Evolutionary conservation across 2,888 invertebrate genomes (phyloP), one percentile per base, ranked within the genome.

Genomic region (Sicus ferrugineus): DNA sequence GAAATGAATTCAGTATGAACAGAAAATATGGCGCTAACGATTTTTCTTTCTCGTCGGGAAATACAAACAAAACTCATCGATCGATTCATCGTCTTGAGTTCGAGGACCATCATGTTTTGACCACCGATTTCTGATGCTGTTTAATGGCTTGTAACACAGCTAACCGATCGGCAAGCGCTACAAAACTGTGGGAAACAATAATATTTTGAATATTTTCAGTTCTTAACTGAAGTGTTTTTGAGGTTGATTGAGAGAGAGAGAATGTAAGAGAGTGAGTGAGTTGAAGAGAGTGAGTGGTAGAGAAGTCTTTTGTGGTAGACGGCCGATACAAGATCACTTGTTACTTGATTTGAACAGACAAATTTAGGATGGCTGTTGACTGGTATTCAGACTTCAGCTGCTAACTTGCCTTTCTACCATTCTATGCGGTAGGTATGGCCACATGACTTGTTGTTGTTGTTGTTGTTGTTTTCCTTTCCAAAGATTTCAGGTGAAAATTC

Each of bases 141-240:
- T 54, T 26, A n/a, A 28, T 56, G 6, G n/a, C 19, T 31, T 7
- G 38, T n/a, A 54, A 56, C 14, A 30, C 54, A 54, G 38, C 65
- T 66, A 56, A 54, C 56, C 19, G 65, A 66, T 26, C 26, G 34
- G n/a, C 21, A 54, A 42, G 48, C 63, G 19, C 23, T 26, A 31
- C n/a, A 54, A 42, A 11, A 66, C 54, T 66, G 65, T 66, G 65
- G 65, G 65, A 66, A 66, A 66, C 34, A 66, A 66, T 54, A 66
- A 66, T 66, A 66, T 56, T 54, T 19, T 66, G 31, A 64, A 21
- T 64, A 64, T 64, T 64, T 64, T 28, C 7, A 54, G 14, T 54
- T 54, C 28, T 54, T 23, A 21, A 6, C 28, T 54, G 28, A 54
- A 54, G 28, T 26, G 54, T 14, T 5, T 23, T 23, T 28, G 23